Evolutionary conservation across 2,113 vertebrate genomes (phyloP).

Genomic region (Morone saxatilis): DNA sequence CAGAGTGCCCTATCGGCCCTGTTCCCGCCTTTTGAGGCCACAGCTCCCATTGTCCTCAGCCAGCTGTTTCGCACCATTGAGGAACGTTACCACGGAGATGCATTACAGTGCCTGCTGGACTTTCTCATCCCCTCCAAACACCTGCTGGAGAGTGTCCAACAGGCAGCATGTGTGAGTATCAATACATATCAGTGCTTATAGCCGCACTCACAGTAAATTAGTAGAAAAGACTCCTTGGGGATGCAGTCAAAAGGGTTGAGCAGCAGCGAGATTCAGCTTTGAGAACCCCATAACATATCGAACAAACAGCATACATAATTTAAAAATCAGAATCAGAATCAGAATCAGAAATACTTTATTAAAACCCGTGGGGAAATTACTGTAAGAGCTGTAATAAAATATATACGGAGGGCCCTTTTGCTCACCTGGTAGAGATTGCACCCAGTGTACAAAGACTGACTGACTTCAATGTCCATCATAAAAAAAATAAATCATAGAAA

Average conservation of each 20-base stretch:
- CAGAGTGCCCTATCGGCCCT: slow-evolving; percentile 90
- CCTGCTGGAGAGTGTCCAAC: slow-evolving; percentile 91
- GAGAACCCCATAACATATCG: no score
- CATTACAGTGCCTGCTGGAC: slow-evolving; percentile 91
- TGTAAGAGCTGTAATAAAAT: neutral
- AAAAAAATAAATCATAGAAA: no score
- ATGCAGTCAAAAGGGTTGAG: no score
- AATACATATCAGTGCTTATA: neutral
- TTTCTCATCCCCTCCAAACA: slow-evolving; percentile 96
- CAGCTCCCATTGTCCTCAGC: slow-evolving; percentile 90
- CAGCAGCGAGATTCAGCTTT: neutral
- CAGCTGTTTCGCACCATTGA: slow-evolving; percentile 95
- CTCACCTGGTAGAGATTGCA: no score
- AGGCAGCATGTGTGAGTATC: slow-evolving; percentile 93
- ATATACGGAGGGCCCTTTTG: neutral
- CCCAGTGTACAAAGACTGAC: no score
- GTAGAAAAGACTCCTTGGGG: no score
- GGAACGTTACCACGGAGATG: slow-evolving; percentile 90
- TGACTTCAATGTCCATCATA: no score
- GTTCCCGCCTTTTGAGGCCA: slow-evolving; percentile 93
- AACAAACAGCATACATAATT: no score
- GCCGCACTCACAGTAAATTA: neutral
- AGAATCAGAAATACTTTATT: no score
- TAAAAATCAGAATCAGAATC: neutral
- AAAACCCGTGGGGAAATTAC: no score